phyloP scores from a whole-genome alignment of 2,797 vertebrate genomes.

The Onychomys torridus region DNA sequence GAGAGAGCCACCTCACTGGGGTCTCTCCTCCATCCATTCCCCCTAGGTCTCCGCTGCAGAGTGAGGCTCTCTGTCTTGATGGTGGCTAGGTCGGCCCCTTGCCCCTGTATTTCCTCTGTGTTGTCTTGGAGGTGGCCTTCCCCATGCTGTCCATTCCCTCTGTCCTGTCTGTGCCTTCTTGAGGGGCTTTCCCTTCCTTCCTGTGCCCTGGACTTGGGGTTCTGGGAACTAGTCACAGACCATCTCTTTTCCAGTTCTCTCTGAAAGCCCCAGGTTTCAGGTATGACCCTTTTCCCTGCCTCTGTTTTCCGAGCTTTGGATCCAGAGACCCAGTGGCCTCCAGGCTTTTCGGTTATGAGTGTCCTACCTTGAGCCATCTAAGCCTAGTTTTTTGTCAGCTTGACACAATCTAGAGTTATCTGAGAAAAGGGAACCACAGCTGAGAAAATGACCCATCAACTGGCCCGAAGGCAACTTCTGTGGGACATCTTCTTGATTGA shows the following conservation, averaged over 20 bases:
- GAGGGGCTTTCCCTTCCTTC: background rate
- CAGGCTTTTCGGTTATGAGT: background rate
- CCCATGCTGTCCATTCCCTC: background rate
- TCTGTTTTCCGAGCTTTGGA: background rate
- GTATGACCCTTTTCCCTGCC: background rate
- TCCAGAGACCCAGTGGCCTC: background rate
- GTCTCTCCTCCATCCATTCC: accelerated
- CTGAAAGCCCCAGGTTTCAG: background rate
- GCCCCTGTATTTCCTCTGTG: no score
- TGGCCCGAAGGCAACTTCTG: background rate
- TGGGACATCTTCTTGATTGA: background rate
- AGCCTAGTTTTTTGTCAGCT: background rate
- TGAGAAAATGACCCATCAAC: background rate
- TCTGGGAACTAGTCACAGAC: background rate
- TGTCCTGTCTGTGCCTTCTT: background rate
- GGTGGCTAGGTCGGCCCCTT: background rate
- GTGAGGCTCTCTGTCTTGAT: background rate
- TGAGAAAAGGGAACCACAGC: background rate
- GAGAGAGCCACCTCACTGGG: background rate
- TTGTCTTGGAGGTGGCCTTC: background rate
- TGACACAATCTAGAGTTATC: background rate
- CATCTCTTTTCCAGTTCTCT: background rate
- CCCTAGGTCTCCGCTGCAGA: background rate
- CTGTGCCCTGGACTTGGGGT: background rate
- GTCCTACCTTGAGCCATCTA: background rate